Evolutionary conservation across 1,140 invertebrate genomes (phyloP).

Genomic region (Oedothorax gibbosus): DNA sequence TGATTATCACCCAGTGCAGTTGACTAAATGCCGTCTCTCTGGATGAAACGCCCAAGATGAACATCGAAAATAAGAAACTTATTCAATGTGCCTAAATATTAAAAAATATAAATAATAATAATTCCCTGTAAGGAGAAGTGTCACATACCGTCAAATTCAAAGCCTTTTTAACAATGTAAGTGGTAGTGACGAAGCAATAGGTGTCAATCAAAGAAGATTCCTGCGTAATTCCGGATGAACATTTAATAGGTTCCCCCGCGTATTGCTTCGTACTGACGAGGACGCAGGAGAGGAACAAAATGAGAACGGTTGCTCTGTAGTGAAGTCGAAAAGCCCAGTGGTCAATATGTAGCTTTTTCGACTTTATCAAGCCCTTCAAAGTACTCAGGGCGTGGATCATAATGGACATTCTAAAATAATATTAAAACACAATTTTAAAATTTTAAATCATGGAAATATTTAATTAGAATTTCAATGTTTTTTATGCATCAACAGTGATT

Average conservation of each 20-base stretch:
- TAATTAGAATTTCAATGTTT: too few relatives aligned
- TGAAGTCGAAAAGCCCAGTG: constrained; percentile 93
- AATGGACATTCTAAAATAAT: constrained; percentile 7
- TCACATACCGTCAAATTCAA: constrained; percentile 39
- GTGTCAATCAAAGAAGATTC: constrained; percentile 88
- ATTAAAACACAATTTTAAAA: too few relatives aligned
- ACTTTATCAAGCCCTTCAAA: constrained; percentile 88
- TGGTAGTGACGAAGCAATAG: constrained; percentile 95
- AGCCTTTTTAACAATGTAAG: constrained; percentile 66
- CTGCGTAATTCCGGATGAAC: constrained; percentile 87
- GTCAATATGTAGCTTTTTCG: constrained; percentile 79
- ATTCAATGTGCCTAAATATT: too few relatives aligned
- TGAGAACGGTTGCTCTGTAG: constrained; percentile 92
- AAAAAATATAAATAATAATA: too few relatives aligned
- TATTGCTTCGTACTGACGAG: constrained; percentile 81
- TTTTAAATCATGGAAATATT: too few relatives aligned
- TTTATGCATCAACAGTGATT: too few relatives aligned
- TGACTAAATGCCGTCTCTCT: too few relatives aligned
- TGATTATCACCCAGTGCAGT: too few relatives aligned
- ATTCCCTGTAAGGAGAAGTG: too few relatives aligned
- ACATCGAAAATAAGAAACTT: too few relatives aligned
- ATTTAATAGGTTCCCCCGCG: constrained; percentile 89
- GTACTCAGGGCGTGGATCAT: constrained; percentile 93
- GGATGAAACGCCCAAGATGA: too few relatives aligned
- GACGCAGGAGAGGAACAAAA: constrained; percentile 90